Evolutionary conservation across 2,797 vertebrate genomes (phyloP).

Genomic region (Oreochromis mossambicus): DNA sequence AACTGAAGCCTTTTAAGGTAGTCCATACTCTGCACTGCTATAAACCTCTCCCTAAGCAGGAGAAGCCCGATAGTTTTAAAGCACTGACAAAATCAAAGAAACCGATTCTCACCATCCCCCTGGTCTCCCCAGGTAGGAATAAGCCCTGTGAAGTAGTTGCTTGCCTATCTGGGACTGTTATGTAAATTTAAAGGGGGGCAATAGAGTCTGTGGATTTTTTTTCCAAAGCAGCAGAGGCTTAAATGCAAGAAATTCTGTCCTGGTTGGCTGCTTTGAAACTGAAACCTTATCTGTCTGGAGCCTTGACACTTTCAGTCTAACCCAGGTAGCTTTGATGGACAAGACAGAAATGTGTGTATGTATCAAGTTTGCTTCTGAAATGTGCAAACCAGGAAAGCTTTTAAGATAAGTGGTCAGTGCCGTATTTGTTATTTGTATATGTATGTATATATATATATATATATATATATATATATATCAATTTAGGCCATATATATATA

Average conservation of each 20-base stretch:
- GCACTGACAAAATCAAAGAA: conserved; percentile 25
- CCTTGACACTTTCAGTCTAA: conserved; percentile 6
- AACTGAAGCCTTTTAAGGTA: neutral
- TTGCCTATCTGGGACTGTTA: conserved; percentile 26
- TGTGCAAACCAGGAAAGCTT: neutral
- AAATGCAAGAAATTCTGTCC: conserved; percentile 7
- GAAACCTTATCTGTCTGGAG: conserved; percentile 20
- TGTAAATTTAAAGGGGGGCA: conserved; percentile 17
- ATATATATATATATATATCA: too few species aligned
- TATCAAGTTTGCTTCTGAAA: neutral
- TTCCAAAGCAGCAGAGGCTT: neutral
- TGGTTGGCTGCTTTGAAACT: conserved; percentile 32
- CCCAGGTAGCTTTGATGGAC: conserved; percentile 13
- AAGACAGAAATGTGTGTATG: neutral
- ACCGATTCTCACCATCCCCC: neutral
- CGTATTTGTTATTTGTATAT: neutral
- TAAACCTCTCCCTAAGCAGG: neutral
- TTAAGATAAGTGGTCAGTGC: neutral
- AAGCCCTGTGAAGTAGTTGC: conserved; percentile 28
- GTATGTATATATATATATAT: too few species aligned
- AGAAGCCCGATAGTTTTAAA: conserved; percentile 25
- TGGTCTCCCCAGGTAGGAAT: conserved; percentile 6
- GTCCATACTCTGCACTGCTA: neutral
- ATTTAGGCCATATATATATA: too few species aligned
- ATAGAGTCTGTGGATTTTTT: neutral